These are phyloP conservation scores for Oryctes rhinoceros DNA, from an alignment of 1,140 invertebrate species.

Conservation along the genomic window DNA sequence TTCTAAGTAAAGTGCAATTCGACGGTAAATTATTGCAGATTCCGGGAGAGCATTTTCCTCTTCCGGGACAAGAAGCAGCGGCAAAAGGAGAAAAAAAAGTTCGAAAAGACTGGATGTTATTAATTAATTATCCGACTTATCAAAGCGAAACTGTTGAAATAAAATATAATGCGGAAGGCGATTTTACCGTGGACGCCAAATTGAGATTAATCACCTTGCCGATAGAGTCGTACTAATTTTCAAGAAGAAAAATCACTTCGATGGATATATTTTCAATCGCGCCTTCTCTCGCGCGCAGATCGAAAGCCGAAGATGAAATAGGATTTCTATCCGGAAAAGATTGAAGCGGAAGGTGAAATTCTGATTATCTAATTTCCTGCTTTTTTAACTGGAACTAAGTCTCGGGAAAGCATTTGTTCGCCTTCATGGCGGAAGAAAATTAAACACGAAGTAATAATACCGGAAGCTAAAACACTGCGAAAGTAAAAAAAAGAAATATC, in stretches of 20 bases:
- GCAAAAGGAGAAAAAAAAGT: neutral
- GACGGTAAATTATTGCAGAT: no score
- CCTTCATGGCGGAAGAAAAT: no score
- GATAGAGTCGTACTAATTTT: conserved; percentile 1
- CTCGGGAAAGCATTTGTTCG: no score
- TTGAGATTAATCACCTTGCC: conserved; percentile 1
- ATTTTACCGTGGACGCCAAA: neutral
- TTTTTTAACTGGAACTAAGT: no score
- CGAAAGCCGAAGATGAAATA: neutral
- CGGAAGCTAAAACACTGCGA: no score
- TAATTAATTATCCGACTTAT: conserved; percentile 19
- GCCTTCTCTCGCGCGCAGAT: neutral
- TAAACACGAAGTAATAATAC: no score
- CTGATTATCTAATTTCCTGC: no score
- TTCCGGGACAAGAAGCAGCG: no score
- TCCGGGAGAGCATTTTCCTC: no score
- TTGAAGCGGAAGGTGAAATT: no score
- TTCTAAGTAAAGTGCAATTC: no score
- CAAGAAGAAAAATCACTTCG: conserved; percentile 1
- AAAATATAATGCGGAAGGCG: neutral
- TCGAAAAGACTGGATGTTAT: neutral
- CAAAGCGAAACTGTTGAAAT: conserved; percentile 18
- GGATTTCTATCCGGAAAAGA: neutral
- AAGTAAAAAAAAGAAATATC: no score
- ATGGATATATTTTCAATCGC: neutral